A percentile compares a stretch with the other conserved stretches of the same genome.
Evolutionary conservation across 2,888 invertebrate genomes (phyloP).

Genomic region (Isoperla grammatica): DNA sequence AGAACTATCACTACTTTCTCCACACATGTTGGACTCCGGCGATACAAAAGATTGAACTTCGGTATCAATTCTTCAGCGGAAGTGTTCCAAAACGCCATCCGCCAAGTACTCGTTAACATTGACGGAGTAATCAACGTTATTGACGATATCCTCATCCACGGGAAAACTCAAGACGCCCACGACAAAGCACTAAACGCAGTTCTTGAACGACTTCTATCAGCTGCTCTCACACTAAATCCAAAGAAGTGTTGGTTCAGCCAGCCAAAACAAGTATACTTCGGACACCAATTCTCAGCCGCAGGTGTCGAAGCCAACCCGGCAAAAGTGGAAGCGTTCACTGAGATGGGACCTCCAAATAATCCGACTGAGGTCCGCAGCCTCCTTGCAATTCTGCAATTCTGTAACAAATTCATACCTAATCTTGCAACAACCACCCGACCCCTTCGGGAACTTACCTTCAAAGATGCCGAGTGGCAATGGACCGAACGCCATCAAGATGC

Average conservation of each 20-base stretch:
- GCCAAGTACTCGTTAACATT: no score
- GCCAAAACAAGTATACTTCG: not conserved
- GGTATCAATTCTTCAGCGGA: not conserved
- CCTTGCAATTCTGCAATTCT: not conserved
- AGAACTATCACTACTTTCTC: not conserved
- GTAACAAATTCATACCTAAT: not conserved
- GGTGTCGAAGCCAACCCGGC: not conserved
- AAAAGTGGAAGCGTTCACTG: not conserved
- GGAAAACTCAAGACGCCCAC: not conserved
- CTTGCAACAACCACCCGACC: not conserved
- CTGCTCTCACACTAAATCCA: not conserved
- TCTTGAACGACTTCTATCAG: not conserved
- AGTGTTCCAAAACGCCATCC: not conserved
- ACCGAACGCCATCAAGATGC: not conserved
- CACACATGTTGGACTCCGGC: no score
- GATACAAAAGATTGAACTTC: no score
- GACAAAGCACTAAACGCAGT: not conserved
- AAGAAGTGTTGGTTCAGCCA: constrained; percentile 1
- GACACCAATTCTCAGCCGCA: not conserved
- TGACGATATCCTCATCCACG: not conserved
- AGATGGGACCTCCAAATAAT: not conserved
- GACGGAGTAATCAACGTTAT: not conserved
- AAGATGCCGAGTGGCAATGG: not conserved
- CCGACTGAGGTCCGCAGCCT: not conserved
- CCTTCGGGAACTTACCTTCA: not conserved